These are phyloP conservation scores for Choloepus hoffmanni DNA, from an alignment of 2,113 vertebrate genomes.

Conservation along the genomic window DNA sequence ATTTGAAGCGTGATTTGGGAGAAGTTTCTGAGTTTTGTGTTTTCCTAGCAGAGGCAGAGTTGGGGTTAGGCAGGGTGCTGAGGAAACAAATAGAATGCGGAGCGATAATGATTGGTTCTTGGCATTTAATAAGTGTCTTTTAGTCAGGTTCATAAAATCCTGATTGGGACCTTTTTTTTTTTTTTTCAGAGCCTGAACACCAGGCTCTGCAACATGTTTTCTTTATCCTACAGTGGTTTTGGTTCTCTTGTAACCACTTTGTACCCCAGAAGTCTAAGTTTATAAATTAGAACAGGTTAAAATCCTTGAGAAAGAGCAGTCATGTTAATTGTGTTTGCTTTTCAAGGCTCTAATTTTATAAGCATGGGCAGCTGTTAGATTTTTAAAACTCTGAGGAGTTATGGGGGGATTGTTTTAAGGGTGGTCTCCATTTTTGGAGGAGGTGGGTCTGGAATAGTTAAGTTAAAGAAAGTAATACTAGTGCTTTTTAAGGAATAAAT, in stretches of 20 bases:
- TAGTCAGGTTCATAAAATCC: neutral
- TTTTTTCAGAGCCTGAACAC: neutral
- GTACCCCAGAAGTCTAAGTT: neutral
- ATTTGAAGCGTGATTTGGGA: neutral
- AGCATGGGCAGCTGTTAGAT: neutral
- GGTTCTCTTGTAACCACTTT: slow-evolving; percentile 17
- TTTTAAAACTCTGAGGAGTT: neutral
- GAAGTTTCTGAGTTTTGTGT: neutral
- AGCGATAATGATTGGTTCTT: neutral
- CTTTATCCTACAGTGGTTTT: neutral
- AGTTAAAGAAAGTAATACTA: neutral
- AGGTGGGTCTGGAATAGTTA: neutral
- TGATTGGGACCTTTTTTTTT: neutral
- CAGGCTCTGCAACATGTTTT: neutral
- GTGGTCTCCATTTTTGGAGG: slow-evolving; percentile 41
- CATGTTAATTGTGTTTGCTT: slow-evolving; percentile 2
- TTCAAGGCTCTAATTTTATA: slow-evolving; percentile 29
- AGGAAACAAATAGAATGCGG: neutral
- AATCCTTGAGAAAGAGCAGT: neutral
- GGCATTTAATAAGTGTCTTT: neutral
- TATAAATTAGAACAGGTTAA: slow-evolving; percentile 23
- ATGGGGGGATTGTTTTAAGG: neutral
- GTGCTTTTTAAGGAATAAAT: neutral
- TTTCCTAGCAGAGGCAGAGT: neutral
- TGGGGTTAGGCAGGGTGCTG: neutral